phyloP scores from a whole-genome alignment of 2,113 vertebrate species.

The Condylura cristata region DNA sequence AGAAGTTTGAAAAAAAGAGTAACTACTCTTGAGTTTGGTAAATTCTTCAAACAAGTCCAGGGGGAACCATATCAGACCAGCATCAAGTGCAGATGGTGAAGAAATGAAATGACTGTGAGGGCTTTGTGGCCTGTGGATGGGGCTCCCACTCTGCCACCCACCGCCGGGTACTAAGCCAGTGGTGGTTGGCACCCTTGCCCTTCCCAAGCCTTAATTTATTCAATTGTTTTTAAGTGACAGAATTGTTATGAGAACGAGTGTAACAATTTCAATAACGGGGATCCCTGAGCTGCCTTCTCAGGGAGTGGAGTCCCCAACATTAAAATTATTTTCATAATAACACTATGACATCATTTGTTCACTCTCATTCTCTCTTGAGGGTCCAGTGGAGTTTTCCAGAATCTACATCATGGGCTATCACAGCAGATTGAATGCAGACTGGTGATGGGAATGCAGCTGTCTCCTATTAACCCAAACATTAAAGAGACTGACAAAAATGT shows the following conservation, averaged over 20 bases:
- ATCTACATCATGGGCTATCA: neutral
- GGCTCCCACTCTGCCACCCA: neutral
- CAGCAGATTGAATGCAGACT: neutral
- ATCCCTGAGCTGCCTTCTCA: neutral
- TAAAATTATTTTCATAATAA: neutral
- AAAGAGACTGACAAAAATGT: neutral
- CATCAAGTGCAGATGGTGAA: neutral
- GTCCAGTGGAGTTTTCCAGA: neutral
- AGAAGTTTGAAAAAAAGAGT: constrained; percentile 44
- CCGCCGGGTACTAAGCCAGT: neutral
- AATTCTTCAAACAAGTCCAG: constrained; percentile 15
- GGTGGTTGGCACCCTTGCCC: no score
- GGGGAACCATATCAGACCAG: constrained; percentile 12
- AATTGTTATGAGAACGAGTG: neutral
- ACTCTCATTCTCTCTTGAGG: neutral
- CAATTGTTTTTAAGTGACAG: neutral
- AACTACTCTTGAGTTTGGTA: constrained; percentile 37
- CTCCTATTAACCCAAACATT: neutral
- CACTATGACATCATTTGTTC: neutral
- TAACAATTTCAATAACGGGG: neutral
- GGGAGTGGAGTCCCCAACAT: neutral
- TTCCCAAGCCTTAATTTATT: neutral
- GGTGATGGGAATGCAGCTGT: constrained; percentile 9
- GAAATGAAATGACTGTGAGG: neutral
- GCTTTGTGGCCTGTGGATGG: neutral